Evolutionary conservation across 2,113 vertebrate genomes (phyloP).

Genomic region (Eulemur rufifrons): DNA sequence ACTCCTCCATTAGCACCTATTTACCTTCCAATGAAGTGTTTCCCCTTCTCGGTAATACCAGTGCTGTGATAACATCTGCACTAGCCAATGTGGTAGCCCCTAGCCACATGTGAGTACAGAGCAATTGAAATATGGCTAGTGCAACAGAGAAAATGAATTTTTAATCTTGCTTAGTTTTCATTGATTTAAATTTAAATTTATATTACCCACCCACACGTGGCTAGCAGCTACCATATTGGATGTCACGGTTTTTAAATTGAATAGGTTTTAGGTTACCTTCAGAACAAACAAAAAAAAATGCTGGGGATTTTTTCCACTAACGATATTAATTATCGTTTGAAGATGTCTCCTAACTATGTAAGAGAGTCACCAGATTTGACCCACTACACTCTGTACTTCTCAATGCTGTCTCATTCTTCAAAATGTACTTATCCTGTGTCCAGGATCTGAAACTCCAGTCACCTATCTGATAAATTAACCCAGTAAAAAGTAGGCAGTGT

Average conservation of each 20-base stretch:
- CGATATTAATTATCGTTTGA: background rate
- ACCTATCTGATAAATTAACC: background rate
- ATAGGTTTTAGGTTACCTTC: background rate
- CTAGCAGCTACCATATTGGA: background rate
- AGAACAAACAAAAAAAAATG: background rate
- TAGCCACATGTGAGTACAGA: background rate
- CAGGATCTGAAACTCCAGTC: background rate
- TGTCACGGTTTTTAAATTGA: background rate
- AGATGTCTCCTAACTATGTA: background rate
- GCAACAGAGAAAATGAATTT: background rate
- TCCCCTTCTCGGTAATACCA: background rate
- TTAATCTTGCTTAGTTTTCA: background rate
- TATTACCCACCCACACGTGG: background rate
- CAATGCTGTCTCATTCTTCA: background rate
- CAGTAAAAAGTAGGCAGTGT: background rate
- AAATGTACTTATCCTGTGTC: background rate
- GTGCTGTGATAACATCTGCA: accelerated
- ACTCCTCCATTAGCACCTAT: background rate
- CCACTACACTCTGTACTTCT: background rate
- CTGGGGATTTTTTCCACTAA: background rate
- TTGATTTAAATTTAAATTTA: background rate
- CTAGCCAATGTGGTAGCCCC: accelerated
- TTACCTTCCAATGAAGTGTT: background rate
- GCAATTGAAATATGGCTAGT: background rate
- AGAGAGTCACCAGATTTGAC: background rate